Evolutionary conservation across 1,140 invertebrate species (phyloP).

Genomic region (Drosophila prosaltans): DNA sequence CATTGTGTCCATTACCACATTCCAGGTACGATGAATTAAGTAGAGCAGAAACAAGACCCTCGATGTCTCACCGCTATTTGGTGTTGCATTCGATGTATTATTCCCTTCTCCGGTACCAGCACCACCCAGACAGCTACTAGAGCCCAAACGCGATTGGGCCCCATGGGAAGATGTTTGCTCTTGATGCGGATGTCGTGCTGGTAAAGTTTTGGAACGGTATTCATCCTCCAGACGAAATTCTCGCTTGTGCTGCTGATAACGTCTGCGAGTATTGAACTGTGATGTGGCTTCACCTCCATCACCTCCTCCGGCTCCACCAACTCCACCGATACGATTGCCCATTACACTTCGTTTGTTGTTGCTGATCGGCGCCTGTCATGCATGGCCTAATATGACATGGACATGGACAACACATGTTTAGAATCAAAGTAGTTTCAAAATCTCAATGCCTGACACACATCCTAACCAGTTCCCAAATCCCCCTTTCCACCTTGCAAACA

Average conservation of each 20-base stretch:
- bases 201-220: slow-evolving; percentile 68
- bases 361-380: slow-evolving; percentile 53
- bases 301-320: slow-evolving; percentile 29
- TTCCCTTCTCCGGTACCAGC: slow-evolving; percentile 13
- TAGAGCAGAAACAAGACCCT: slow-evolving; percentile 87
- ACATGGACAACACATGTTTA: slow-evolving; percentile 43
- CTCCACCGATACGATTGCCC: slow-evolving; percentile 61
- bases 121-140: slow-evolving; percentile 60
- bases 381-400: slow-evolving; percentile 69
- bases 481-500: not conserved
- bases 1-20: slow-evolving; percentile 86
- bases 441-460: slow-evolving; percentile 41
- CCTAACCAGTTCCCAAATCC: slow-evolving; percentile 58
- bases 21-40: slow-evolving; percentile 89
- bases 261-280: slow-evolving; percentile 59
- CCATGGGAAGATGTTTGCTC: slow-evolving; percentile 4
- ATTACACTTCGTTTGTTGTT: slow-evolving; percentile 43
- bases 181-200: slow-evolving; percentile 49
- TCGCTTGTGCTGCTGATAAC: slow-evolving; percentile 70
- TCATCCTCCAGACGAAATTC: slow-evolving; percentile 64
- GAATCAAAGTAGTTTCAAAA: slow-evolving; percentile 20
- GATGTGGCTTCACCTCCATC: slow-evolving; percentile 30
- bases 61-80: slow-evolving; percentile 84
- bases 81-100: slow-evolving; percentile 33
- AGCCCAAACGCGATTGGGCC: slow-evolving; percentile 26